Evolutionary conservation across 2,797 vertebrate species (phyloP).

Genomic region (Spea hammondii): DNA sequence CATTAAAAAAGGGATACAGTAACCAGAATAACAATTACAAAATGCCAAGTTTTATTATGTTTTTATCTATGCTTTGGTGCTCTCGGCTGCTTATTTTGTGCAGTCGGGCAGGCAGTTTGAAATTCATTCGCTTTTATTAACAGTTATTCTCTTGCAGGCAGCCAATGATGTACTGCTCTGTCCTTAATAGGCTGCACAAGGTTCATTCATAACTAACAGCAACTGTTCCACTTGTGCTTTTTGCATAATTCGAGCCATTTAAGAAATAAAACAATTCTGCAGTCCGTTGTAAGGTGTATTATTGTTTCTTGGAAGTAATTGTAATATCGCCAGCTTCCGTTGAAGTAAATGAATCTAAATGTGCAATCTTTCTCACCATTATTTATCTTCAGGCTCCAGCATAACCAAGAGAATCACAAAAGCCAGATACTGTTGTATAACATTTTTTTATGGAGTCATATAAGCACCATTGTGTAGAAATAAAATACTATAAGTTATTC

Average conservation of each 20-base stretch:
- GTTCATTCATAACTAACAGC: conserved; percentile 43
- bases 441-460: neutral
- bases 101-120: conserved; percentile 36
- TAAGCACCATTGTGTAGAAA: too few relatives aligned
- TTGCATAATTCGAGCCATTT: conserved; percentile 42
- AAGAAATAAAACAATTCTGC: conserved; percentile 18
- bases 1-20: neutral
- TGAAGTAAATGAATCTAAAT: conserved; percentile 33
- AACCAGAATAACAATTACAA: conserved; percentile 34
- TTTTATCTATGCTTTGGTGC: conserved; percentile 34
- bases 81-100: conserved; percentile 11
- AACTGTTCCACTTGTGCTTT: conserved; percentile 25
- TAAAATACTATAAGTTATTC: too few relatives aligned
- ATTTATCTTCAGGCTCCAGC: conserved; percentile 4
- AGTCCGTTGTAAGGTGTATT: conserved; percentile 14
- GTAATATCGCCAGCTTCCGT: conserved; percentile 8
- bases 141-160: conserved; percentile 16
- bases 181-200: conserved; percentile 40
- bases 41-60: conserved; percentile 25
- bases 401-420: neutral
- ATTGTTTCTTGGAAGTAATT: conserved; percentile 23
- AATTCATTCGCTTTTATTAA: conserved; percentile 26
- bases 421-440: neutral
- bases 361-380: neutral
- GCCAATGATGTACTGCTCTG: conserved; percentile 26